These are phyloP conservation scores for Malurus leucopterus DNA, from an alignment of 2,797 vertebrate genomes.

Conservation along the genomic window DNA sequence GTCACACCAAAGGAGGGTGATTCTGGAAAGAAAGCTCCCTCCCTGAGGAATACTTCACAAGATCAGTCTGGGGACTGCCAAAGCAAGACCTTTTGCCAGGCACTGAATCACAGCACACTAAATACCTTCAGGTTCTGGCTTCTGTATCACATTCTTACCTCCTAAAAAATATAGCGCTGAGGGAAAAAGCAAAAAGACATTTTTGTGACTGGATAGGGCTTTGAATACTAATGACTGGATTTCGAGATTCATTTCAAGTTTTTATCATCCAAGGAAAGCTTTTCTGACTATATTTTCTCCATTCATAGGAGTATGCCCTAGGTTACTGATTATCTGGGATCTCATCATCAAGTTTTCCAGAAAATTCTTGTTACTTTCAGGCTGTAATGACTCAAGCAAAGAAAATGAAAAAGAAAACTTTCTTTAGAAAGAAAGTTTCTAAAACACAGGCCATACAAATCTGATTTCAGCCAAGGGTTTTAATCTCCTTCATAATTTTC, in stretches of 20 bases:
- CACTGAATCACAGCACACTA: not conserved
- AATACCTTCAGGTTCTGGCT: not conserved
- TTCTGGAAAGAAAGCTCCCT: slow-evolving; percentile 8
- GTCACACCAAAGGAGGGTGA: slow-evolving; percentile 8
- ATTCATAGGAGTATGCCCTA: not conserved
- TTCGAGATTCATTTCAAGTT: not conserved
- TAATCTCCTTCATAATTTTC: not conserved
- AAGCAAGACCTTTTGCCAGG: not conserved
- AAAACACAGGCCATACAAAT: not conserved
- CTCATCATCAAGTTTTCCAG: slow-evolving; percentile 1
- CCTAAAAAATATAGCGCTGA: accelerated
- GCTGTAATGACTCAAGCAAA: not conserved
- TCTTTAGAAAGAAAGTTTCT: not conserved
- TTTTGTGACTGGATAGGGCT: not conserved
- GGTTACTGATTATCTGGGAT: slow-evolving; percentile 22
- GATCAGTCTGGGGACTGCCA: not conserved
- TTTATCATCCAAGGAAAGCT: not conserved
- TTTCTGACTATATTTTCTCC: not conserved
- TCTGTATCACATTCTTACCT: not conserved
- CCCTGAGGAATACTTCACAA: slow-evolving; percentile 17
- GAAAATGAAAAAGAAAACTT: no score
- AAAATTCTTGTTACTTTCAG: not conserved
- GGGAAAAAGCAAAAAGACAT: not conserved
- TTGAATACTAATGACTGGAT: not conserved
- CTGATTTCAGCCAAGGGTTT: not conserved